Base-by-base conservation (phyloP, 2,797 vertebrate species). In the Microctenopoma stevenorrisi region DNA sequence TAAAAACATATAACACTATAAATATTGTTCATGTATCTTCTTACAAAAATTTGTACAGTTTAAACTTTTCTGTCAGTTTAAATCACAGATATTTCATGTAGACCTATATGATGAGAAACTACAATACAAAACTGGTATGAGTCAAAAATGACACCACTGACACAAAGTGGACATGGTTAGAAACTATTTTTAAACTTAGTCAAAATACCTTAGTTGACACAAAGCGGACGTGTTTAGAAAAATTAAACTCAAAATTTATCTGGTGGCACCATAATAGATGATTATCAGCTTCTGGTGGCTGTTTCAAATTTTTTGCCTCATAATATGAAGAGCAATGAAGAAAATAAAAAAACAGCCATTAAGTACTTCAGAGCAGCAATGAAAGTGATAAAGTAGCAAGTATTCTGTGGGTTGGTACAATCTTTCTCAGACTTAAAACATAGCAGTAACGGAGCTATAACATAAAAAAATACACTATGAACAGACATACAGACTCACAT, bases 1-100 rank as follows among this genome's bases (percentile, higher is more conserved):
- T 91, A 91, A 91, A 90, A 92, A 91, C 87, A 91, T 89, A 90
- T 87, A 88, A 90, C 89, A 92, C 91, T 93, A 93, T 93, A 93
- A 93, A 93, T 93, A 93, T 93, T 88, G 91, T 92, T 89, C 81
- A 85, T 85, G 84, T 89, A 84, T 90, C 85, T 92, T 92, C 86
- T 91, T 91, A 91, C 86, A 93, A 93, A 93, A 83, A 72, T 92
- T 85, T 92, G 83, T 93, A 93, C 90, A 93, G 71, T 90, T 91
- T 84, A 85, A 13, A 88, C 85, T 85, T 86, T 86, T 87, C 68
- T 65, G 67, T 74, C 78, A 7, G 79, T 89, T 89, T 90, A 90
- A 91, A 91, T 89, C 88, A 86, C 72, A 79, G 59, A 77, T 87
- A 71, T 84, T 82, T 72, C 63, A 79, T 83, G 78, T 81, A 79